A percentile compares a stretch with the other conserved stretches of the same genome.
Evolutionary conservation across 2,113 vertebrate species (phyloP).

Genomic region (Rutilus rutilus): DNA sequence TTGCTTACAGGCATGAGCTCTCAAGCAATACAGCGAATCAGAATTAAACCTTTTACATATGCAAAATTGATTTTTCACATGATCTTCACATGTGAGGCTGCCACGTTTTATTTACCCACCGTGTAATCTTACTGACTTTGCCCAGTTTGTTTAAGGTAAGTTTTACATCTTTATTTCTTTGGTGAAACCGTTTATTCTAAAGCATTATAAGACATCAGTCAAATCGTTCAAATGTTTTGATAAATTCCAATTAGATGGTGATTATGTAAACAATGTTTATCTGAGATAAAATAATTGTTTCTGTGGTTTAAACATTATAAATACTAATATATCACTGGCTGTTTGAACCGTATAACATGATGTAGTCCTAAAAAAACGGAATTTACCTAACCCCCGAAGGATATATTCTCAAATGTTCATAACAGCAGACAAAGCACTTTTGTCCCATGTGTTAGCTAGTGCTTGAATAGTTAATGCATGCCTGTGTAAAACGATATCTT

Average conservation of each 20-base stretch:
- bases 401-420: conserved; percentile 3
- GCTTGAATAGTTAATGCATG: conserved; percentile 44
- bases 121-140: conserved; percentile 21
- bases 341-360: not conserved
- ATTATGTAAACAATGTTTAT: not conserved
- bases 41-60: conserved; percentile 23
- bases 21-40: conserved; percentile 35
- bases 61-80: conserved; percentile 42
- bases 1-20: conserved; percentile 18
- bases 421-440: conserved; percentile 13
- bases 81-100: not conserved
- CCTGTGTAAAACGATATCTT: conserved; percentile 49
- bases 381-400: not conserved
- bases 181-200: not conserved
- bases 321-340: no score
- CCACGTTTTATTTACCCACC: conserved; percentile 23
- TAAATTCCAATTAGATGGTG: not conserved
- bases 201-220: not conserved
- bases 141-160: conserved; percentile 50
- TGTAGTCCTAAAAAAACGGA: not conserved
- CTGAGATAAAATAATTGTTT: not conserved
- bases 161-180: conserved; percentile 18
- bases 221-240: not conserved
- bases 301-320: not conserved
- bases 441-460: conserved; percentile 1